Conservation (phyloP, 2,888 invertebrate genomes). For the Thera obeliscata region DNA sequence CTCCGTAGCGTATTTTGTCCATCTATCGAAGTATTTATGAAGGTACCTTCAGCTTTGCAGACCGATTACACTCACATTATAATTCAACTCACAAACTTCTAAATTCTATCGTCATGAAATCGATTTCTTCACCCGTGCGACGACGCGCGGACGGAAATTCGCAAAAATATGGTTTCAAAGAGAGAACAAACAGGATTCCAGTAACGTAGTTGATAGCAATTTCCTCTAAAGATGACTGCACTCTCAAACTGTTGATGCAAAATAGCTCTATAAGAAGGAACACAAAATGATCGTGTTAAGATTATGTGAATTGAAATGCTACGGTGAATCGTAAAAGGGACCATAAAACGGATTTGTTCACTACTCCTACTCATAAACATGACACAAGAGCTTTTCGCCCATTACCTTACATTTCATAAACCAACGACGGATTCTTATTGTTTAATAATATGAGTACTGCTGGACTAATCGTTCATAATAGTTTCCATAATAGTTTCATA, state of each 20-base stretch:
- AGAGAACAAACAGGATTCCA: conserved; percentile 49
- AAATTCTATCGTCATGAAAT: conserved; percentile 59
- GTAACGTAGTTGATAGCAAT: conserved; percentile 39
- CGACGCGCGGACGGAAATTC: conserved; percentile 54
- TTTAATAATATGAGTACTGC: not conserved
- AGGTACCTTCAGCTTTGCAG: conserved; percentile 36
- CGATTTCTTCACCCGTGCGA: conserved; percentile 64
- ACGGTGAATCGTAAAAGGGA: conserved; percentile 17
- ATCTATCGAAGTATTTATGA: conserved; percentile 48
- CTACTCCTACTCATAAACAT: not conserved
- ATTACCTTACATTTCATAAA: no score
- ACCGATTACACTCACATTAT: conserved; percentile 52
- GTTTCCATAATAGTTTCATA: conserved; percentile 1
- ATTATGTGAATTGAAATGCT: conserved; percentile 9
- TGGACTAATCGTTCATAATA: not conserved
- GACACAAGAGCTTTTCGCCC: no score
- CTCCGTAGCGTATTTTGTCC: conserved; percentile 52
- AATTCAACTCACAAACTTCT: conserved; percentile 60
- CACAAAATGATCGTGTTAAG: not conserved
- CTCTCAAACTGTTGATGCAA: conserved; percentile 41
- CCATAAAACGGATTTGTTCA: conserved; percentile 2
- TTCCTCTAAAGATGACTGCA: conserved; percentile 45
- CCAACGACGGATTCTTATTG: not conserved
- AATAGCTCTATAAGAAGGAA: conserved; percentile 31
- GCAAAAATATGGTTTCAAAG: conserved; percentile 59